Evolutionary conservation across 2,113 vertebrate species (phyloP).

Genomic region (Alces alces): DNA sequence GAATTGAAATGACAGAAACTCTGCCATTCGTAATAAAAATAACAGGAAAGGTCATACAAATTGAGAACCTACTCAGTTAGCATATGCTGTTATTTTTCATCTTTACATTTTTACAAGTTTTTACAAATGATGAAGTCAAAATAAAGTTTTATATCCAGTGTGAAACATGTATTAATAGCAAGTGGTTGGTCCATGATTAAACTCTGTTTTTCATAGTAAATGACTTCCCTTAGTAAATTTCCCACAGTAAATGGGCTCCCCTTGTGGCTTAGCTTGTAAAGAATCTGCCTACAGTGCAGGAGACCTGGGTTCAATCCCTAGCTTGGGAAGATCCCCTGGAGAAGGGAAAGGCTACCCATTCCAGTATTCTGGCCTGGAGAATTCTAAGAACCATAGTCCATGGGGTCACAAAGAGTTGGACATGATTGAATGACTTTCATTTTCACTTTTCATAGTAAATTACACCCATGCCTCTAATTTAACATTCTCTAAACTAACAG

Average conservation of each 20-base stretch:
- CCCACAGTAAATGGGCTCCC: neutral
- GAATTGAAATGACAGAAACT: neutral
- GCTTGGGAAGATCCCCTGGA: neutral
- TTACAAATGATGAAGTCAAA: neutral
- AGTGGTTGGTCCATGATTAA: neutral
- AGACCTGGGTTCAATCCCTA: neutral
- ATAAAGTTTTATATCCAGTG: neutral
- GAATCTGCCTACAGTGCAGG: neutral
- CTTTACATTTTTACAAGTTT: neutral
- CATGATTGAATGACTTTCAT: neutral
- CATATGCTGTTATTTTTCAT: neutral
- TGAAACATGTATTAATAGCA: neutral
- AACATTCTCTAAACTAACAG: neutral
- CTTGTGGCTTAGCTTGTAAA: neutral
- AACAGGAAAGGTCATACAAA: neutral
- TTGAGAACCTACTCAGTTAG: neutral
- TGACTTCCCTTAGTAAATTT: neutral
- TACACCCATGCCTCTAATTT: neutral
- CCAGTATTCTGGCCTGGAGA: neutral
- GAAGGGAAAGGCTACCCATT: neutral
- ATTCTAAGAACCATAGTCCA: neutral
- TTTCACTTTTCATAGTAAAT: neutral
- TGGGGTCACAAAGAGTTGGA: neutral
- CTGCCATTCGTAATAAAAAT: neutral
- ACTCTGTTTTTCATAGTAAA: neutral